These are phyloP conservation scores for Anseranas semipalmata DNA, from an alignment of 2,113 vertebrate species.

Conservation along the genomic window DNA sequence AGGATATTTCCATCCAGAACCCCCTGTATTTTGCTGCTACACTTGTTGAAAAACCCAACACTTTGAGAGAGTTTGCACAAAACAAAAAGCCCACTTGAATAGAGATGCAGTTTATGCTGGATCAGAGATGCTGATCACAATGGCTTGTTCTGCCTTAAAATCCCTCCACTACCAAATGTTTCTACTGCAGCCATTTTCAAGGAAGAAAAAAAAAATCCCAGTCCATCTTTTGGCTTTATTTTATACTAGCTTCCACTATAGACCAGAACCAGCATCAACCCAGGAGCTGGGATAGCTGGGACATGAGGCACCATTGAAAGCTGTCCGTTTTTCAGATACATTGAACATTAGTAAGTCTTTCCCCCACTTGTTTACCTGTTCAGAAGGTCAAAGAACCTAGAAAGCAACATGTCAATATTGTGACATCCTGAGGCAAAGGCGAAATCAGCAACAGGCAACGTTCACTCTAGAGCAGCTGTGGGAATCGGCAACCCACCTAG, in stretches of 20 bases:
- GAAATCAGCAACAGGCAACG: slow-evolving; percentile 35
- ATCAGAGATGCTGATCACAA: neutral
- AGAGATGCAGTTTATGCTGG: neutral
- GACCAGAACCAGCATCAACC: neutral
- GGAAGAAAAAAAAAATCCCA: neutral
- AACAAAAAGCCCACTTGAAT: neutral
- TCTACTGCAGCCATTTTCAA: neutral
- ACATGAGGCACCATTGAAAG: neutral
- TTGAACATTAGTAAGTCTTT: neutral
- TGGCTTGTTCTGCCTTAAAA: neutral
- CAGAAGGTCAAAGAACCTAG: slow-evolving; percentile 17
- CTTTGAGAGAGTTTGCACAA: neutral
- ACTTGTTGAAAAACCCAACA: neutral
- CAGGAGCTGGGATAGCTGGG: neutral
- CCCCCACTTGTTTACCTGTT: neutral
- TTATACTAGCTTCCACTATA: neutral
- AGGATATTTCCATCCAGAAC: slow-evolving; percentile 4
- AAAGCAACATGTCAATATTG: neutral
- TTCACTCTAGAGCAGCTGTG: slow-evolving; percentile 45
- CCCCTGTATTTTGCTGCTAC: neutral
- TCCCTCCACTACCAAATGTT: neutral
- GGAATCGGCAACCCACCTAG: neutral
- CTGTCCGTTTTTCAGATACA: neutral
- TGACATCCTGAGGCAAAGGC: neutral
- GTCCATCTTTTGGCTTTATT: neutral